Evolutionary conservation across 1,140 invertebrate species (phyloP).

Genomic region (Thereuonema tuberculata): DNA sequence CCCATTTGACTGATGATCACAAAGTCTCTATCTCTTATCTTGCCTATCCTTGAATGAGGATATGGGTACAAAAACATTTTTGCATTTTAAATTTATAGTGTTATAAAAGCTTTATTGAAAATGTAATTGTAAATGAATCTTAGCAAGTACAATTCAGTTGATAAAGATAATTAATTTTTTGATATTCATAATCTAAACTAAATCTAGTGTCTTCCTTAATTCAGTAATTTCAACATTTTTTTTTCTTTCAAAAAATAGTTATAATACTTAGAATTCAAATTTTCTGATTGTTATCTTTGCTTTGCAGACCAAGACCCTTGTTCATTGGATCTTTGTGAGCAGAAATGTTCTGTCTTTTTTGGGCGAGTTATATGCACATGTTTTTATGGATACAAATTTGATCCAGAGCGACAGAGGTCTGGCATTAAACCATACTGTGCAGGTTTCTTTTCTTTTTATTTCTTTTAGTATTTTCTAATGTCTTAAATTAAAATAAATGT

Average conservation of each 20-base stretch:
- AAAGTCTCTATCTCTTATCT: no score
- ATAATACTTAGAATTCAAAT: not conserved
- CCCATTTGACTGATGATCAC: no score
- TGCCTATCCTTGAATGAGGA: no score
- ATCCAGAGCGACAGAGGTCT: conserved; percentile 26
- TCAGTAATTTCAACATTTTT: not conserved
- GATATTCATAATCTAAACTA: not conserved
- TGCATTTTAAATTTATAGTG: no score
- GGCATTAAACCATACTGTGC: conserved; percentile 5
- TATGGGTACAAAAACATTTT: no score
- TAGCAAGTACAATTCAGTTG: not conserved
- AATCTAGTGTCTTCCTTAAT: not conserved
- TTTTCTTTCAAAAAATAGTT: not conserved
- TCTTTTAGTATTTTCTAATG: no score
- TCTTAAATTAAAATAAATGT: no score
- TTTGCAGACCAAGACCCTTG: conserved; percentile 42
- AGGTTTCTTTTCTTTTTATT: conserved; percentile 2
- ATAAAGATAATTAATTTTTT: not conserved
- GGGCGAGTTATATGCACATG: conserved; percentile 49
- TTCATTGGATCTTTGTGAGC: conserved; percentile 45
- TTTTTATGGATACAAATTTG: conserved; percentile 43
- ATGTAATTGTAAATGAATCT: not conserved
- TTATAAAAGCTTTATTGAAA: not conserved
- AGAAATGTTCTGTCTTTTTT: conserved; percentile 43
- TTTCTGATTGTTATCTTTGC: not conserved